phyloP scores from a whole-genome alignment of 2,113 vertebrate species.

The Callionymus lyra region DNA sequence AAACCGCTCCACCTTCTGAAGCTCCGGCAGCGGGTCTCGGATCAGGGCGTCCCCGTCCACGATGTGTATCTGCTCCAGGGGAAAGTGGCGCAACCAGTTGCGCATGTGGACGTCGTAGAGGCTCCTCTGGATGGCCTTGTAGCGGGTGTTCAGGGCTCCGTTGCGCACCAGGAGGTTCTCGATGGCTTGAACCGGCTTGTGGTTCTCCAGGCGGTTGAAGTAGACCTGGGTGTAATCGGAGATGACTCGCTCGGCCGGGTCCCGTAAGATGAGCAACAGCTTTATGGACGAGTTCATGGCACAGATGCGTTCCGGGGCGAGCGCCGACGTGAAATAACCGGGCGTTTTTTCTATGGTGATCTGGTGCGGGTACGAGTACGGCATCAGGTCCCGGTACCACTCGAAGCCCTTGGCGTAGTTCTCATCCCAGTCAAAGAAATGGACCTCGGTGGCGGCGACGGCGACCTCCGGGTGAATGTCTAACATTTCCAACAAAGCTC shows the following conservation, averaged over 20 bases:
- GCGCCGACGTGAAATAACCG: slow-evolving; percentile 84
- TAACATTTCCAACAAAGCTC: slow-evolving; percentile 86
- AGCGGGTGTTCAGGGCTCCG: slow-evolving; percentile 79
- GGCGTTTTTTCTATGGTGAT: slow-evolving; percentile 92
- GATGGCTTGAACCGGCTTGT: slow-evolving; percentile 86
- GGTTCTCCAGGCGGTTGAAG: slow-evolving; percentile 86
- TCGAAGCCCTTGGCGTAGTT: slow-evolving; percentile 85
- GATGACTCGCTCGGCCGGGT: slow-evolving; percentile 84
- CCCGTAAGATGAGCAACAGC: slow-evolving; percentile 82
- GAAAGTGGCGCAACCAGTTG: slow-evolving; percentile 85
- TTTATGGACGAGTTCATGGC: slow-evolving; percentile 88
- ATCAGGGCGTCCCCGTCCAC: slow-evolving; percentile 87
- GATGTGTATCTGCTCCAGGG: slow-evolving; percentile 83
- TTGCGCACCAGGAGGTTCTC: slow-evolving; percentile 87
- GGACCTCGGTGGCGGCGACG: slow-evolving; percentile 85
- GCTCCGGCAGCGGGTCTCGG: slow-evolving; percentile 80
- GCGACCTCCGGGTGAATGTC: slow-evolving; percentile 87
- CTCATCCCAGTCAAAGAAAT: slow-evolving; percentile 93
- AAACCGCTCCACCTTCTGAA: slow-evolving; percentile 84
- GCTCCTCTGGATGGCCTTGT: slow-evolving; percentile 90
- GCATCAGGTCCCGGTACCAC: slow-evolving; percentile 87
- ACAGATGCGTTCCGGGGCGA: slow-evolving; percentile 80
- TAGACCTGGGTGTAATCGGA: slow-evolving; percentile 94
- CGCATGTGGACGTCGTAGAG: slow-evolving; percentile 85
- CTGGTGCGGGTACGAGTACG: slow-evolving; percentile 83